Conservation (phyloP, 2,113 vertebrate genomes). For the sheep (Ovis aries) region DNA sequence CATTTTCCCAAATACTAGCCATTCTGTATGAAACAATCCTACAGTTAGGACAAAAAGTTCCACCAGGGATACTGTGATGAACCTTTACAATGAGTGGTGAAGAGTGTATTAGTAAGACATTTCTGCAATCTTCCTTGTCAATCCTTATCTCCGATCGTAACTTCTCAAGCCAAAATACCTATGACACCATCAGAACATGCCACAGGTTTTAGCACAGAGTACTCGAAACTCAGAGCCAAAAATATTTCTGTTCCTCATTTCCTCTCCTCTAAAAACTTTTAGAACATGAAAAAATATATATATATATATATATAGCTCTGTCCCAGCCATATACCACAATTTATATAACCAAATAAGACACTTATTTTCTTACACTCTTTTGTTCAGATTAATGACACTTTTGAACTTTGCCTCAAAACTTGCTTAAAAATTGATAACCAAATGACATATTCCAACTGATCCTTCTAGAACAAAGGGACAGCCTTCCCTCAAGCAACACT, state of each 20-base stretch:
- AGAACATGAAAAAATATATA: not conserved
- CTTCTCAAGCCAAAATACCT: not conserved
- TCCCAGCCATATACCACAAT: too few species aligned
- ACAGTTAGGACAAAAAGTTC: not conserved
- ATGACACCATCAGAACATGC: accelerated
- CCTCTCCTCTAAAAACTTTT: not conserved
- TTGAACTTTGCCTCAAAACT: not conserved
- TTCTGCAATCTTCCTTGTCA: not conserved
- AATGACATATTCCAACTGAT: not conserved
- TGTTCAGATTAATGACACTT: not conserved
- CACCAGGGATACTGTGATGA: accelerated
- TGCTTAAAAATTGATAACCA: not conserved
- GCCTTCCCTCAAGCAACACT: not conserved
- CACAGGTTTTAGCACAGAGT: not conserved
- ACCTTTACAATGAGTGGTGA: not conserved
- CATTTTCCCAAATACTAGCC: not conserved
- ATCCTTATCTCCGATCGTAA: not conserved
- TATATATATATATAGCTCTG: not conserved
- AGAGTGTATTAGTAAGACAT: not conserved
- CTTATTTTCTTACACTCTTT: not conserved
- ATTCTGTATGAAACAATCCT: not conserved
- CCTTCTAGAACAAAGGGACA: not conserved
- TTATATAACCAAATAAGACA: not conserved
- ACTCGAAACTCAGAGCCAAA: not conserved
- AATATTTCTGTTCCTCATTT: not conserved